Evolutionary conservation across 2,888 invertebrate genomes (phyloP).

Genomic region (Conchocele bisecta): DNA sequence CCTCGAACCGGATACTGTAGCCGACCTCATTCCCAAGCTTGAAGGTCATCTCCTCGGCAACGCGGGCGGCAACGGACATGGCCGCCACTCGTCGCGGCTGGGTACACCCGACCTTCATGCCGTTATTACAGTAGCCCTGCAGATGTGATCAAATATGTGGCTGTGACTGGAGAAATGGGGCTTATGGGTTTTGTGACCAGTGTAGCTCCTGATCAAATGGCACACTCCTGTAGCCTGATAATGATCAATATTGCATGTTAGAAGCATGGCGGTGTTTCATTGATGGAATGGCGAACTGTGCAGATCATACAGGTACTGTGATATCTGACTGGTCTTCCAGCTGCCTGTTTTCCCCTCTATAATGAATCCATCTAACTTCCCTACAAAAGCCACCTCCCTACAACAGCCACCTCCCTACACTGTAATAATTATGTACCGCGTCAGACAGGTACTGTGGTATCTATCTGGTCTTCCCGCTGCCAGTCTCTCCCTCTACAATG

Average conservation of each 20-base stretch:
- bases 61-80: conserved; percentile 99
- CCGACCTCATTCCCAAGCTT: conserved; percentile 92
- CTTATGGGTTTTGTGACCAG: no score
- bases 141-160: no score
- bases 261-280: no score
- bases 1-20: conserved; percentile 97
- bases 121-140: conserved; percentile 85
- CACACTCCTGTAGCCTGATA: no score
- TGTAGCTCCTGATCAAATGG: no score
- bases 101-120: conserved; percentile 96
- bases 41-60: conserved; percentile 98
- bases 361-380: no score
- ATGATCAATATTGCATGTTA: no score
- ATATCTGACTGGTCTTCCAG: conserved; percentile 86
- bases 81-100: conserved; percentile 99
- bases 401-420: no score
- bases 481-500: conserved; percentile 95
- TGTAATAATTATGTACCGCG: conserved; percentile 83
- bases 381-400: no score
- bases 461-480: conserved; percentile 86
- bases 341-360: conserved; percentile 93
- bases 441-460: conserved; percentile 85
- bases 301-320: conserved; percentile 85
- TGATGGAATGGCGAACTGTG: no score
- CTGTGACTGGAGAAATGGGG: no score